phyloP scores from a whole-genome alignment of 2,888 invertebrate genomes.

The Oscheius sp. region DNA sequence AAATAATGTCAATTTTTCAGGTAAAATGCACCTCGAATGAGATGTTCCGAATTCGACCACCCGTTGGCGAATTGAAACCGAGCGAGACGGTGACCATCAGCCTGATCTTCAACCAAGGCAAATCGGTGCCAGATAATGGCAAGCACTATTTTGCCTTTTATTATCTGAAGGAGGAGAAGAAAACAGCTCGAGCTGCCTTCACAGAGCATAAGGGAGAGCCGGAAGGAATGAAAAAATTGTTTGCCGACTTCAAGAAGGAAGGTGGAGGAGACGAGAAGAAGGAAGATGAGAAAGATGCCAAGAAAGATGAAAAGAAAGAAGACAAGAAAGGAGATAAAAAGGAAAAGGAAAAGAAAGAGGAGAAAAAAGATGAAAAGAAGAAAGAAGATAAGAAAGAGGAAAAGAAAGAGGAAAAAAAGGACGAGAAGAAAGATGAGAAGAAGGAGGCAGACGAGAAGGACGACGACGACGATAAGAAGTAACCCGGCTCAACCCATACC shows the following conservation, averaged over 20 bases:
- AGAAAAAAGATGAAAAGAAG: background rate
- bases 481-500: background rate
- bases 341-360: background rate
- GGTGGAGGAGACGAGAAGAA: constrained; percentile 25
- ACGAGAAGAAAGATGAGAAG: background rate
- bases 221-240: constrained; percentile 54
- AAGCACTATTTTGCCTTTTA: constrained; percentile 69
- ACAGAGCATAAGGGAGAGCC: constrained; percentile 50
- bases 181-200: constrained; percentile 48
- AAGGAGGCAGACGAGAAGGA: background rate
- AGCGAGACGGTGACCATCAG: constrained; percentile 36
- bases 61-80: constrained; percentile 51
- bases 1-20: too few species aligned
- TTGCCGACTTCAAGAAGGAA: constrained; percentile 52
- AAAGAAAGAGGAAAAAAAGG: background rate
- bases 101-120: constrained; percentile 55
- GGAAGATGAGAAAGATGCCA: constrained; percentile 11
- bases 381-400: background rate
- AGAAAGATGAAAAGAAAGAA: constrained; percentile 19
- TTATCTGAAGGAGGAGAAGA: constrained; percentile 30
- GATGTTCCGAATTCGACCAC: constrained; percentile 64
- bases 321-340: constrained; percentile 20
- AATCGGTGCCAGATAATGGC: constrained; percentile 59
- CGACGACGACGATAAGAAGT: too few species aligned
- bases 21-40: constrained; percentile 67